Evolutionary conservation across 2,797 vertebrate species (phyloP).

Genomic region (Erithacus rubecula): DNA sequence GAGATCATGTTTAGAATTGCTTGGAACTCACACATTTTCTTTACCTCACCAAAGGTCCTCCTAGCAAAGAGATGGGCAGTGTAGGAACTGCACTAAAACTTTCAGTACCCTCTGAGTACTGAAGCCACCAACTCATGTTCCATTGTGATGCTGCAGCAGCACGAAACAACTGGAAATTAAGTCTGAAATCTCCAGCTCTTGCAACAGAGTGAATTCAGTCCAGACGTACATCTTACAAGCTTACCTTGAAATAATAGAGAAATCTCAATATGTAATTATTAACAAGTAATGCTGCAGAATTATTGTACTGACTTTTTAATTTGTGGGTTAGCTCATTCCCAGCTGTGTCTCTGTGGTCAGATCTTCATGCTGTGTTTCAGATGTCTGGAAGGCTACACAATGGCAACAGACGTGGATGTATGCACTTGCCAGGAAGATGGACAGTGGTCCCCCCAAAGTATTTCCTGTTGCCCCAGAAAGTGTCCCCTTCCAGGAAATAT

Average conservation of each 20-base stretch:
- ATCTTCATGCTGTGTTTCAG: conserved; percentile 73
- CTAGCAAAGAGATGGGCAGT: background rate
- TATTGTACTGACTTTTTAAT: background rate
- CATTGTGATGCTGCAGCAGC: background rate
- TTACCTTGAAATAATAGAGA: background rate
- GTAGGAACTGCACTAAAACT: background rate
- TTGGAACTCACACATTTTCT: background rate
- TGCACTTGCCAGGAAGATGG: conserved; percentile 87
- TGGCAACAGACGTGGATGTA: conserved; percentile 73
- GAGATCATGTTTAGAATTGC: background rate
- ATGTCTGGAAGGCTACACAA: conserved; percentile 86
- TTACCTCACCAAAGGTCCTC: background rate
- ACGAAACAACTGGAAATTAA: background rate
- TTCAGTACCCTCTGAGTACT: background rate
- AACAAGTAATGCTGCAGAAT: background rate
- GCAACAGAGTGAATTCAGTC: background rate
- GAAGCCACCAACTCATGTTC: background rate
- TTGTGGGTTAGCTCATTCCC: background rate
- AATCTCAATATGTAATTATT: background rate
- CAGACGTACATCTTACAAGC: background rate
- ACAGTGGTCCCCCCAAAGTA: conserved; percentile 84
- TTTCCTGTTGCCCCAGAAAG: conserved; percentile 82
- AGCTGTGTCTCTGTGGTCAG: background rate
- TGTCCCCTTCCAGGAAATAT: conserved; percentile 81
- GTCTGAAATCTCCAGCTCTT: background rate